Conservation (phyloP, 1,140 invertebrate species). For the Caenorhabditis tropicalis region DNA sequence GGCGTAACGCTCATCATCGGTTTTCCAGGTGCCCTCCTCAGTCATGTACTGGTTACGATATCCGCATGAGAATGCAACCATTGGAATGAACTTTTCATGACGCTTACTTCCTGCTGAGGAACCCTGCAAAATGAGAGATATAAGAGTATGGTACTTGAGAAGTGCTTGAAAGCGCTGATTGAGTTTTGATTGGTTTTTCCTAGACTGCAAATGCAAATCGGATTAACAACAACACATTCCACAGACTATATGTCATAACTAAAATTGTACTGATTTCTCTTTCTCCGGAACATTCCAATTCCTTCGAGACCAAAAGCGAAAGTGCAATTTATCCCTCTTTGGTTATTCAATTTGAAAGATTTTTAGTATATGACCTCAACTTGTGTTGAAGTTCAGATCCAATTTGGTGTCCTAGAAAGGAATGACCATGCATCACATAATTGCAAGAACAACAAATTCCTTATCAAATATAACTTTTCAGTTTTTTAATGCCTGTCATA, state of each 20-base stretch:
- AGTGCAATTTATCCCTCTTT: not conserved
- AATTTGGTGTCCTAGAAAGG: no score
- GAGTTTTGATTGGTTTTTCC: slow-evolving; percentile 13
- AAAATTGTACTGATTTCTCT: not conserved
- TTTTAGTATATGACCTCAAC: slow-evolving; percentile 1
- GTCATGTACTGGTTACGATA: slow-evolving; percentile 71
- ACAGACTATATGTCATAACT: not conserved
- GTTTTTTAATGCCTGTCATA: slow-evolving; percentile 21
- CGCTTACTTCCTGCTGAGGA: slow-evolving; percentile 50
- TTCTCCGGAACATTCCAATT: not conserved
- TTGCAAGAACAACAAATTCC: not conserved
- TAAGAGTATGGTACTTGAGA: not conserved
- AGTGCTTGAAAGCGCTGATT: slow-evolving; percentile 1
- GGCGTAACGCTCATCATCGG: slow-evolving; percentile 66
- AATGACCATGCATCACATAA: not conserved
- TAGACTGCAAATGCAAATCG: not conserved
- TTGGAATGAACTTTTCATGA: slow-evolving; percentile 68
- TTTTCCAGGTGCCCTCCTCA: slow-evolving; percentile 65
- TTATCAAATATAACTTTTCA: slow-evolving; percentile 25
- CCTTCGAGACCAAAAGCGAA: not conserved
- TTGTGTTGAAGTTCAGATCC: no score
- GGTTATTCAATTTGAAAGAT: not conserved
- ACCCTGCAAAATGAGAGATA: not conserved
- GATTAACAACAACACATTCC: not conserved
- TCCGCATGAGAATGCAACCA: slow-evolving; percentile 71